phyloP scores from a whole-genome alignment of 2,113 vertebrate genomes.

The Microcebus murinus region DNA sequence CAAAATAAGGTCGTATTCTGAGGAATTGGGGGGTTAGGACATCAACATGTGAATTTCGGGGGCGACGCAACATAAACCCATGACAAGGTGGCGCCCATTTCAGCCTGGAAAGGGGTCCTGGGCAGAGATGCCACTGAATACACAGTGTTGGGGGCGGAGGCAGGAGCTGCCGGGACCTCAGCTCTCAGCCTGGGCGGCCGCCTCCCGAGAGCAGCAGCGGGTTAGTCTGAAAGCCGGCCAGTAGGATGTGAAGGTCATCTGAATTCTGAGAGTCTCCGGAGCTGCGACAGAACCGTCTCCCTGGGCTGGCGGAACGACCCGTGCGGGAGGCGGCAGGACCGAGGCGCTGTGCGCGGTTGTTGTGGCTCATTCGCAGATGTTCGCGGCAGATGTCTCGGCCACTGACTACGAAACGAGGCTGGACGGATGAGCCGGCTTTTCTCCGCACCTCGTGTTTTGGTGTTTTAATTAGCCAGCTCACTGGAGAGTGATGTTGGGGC shows the following conservation, averaged over 20 bases:
- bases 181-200: neutral
- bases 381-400: conserved; percentile 75
- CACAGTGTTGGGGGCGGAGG: neutral
- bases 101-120: neutral
- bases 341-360: conserved; percentile 60
- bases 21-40: neutral
- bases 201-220: rapidly evolving
- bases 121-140: neutral
- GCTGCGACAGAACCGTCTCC: neutral
- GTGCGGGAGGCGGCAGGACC: conserved; percentile 64
- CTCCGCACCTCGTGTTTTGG: neutral
- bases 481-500: neutral
- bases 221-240: conserved; percentile 77
- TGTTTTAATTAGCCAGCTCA: conserved; percentile 43
- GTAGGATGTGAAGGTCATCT: conserved; percentile 63
- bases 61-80: rapidly evolving
- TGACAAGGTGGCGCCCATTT: too few species aligned
- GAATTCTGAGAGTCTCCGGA: conserved; percentile 42
- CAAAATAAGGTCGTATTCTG: neutral
- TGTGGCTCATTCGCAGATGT: conserved; percentile 78
- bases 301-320: conserved; percentile 60
- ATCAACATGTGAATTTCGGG: neutral
- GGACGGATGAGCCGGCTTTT: neutral
- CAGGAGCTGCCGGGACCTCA: neutral
- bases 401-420: neutral